A percentile compares a stretch with the other conserved stretches of the same genome.
Conservation (phyloP, 2,113 vertebrate species). For the Illadopsis cleaveri region DNA sequence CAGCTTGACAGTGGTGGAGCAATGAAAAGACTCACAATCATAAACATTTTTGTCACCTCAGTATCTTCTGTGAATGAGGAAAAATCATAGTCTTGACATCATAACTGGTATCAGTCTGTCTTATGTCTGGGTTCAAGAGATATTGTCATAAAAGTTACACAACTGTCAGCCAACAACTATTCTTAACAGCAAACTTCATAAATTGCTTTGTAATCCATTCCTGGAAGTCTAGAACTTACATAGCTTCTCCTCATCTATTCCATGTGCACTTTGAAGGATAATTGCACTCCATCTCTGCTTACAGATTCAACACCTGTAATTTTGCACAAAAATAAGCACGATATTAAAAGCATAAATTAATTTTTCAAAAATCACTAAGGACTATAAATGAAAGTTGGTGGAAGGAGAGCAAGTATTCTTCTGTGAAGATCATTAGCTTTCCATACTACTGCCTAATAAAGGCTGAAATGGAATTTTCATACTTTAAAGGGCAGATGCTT, state of each 20-base stretch:
- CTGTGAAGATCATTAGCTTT: neutral
- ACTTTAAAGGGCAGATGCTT: neutral
- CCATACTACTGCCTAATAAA: neutral
- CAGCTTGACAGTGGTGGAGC: neutral
- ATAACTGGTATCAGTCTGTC: neutral
- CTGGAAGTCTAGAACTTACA: neutral
- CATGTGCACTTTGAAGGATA: neutral
- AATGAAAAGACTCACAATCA: neutral
- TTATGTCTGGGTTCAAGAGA: neutral
- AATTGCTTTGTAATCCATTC: neutral
- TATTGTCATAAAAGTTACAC: neutral
- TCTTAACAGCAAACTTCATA: neutral
- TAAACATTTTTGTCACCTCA: conserved; percentile 1
- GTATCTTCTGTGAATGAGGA: neutral
- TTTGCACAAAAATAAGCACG: neutral
- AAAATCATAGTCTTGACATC: neutral
- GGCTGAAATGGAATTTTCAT: neutral
- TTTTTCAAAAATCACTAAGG: neutral
- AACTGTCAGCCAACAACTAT: neutral
- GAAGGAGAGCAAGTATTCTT: neutral
- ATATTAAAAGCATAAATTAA: neutral
- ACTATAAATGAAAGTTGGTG: neutral
- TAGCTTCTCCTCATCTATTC: neutral
- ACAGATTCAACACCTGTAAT: neutral
- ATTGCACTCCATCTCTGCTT: neutral